Conservation (phyloP, 2,888 invertebrate genomes). For the Tortrix viridana region DNA sequence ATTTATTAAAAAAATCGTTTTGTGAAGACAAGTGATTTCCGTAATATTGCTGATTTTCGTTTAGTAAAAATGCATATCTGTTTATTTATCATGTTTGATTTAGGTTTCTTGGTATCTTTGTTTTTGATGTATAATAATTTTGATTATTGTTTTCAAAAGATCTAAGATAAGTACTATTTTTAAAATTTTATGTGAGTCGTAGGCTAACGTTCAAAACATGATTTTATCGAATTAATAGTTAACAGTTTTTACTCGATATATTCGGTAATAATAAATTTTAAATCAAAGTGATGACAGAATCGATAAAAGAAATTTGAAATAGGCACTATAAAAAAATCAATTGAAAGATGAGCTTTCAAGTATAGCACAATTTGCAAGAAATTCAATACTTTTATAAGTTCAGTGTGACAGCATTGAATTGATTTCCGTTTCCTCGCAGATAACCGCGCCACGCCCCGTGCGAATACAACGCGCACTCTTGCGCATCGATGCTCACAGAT, state of each 20-base stretch:
- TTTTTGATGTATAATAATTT: too few species aligned
- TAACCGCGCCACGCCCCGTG: slow-evolving; percentile 69
- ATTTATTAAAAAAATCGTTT: slow-evolving; percentile 11
- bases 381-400: slow-evolving; percentile 64
- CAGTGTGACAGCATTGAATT: slow-evolving; percentile 63
- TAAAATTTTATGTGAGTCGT: neutral
- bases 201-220: neutral
- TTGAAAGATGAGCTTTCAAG: neutral
- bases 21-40: slow-evolving; percentile 1
- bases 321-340: neutral
- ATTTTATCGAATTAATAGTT: neutral
- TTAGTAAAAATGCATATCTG: too few species aligned
- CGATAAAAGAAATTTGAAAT: too few species aligned
- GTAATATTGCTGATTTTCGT: neutral
- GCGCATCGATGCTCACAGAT: slow-evolving; percentile 23
- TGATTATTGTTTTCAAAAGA: too few species aligned
- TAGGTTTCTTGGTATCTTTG: too few species aligned
- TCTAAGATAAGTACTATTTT: too few species aligned
- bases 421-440: slow-evolving; percentile 79
- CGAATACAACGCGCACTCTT: slow-evolving; percentile 50
- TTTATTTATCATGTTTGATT: too few species aligned
- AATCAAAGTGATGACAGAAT: too few species aligned
- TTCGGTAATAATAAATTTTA: too few species aligned
- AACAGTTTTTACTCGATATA: too few species aligned
- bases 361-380: slow-evolving; percentile 54